A percentile compares a stretch with the other conserved stretches of the same genome.
Evolutionary conservation across 2,888 invertebrate genomes (phyloP).

Genomic region (Drosophila maculinotata): DNA sequence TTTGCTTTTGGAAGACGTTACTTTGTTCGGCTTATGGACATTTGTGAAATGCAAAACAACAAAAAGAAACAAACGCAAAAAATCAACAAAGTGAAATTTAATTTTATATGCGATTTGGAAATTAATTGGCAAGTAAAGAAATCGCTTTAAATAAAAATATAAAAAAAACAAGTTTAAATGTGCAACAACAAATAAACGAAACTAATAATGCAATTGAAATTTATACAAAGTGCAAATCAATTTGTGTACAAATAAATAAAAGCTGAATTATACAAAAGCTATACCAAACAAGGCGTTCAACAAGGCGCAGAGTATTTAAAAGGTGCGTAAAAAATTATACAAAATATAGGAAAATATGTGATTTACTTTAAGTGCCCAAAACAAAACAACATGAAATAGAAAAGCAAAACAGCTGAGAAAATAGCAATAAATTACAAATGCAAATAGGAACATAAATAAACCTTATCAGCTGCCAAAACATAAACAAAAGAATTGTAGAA

Average conservation of each 20-base stretch:
- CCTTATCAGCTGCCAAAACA: conserved; percentile 46
- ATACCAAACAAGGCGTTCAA: conserved; percentile 28
- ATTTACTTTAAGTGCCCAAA: conserved; percentile 5
- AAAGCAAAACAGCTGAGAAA: conserved; percentile 48
- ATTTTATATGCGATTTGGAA: conserved; percentile 48
- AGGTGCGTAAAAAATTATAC: conserved; percentile 49
- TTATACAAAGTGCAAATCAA: conserved; percentile 38
- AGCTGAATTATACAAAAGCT: conserved; percentile 8
- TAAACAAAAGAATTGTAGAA: conserved; percentile 22
- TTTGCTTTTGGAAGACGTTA: conserved; percentile 53
- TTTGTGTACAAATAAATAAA: conserved; percentile 38
- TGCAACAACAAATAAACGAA: conserved; percentile 32
- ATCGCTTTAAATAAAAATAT: conserved; percentile 25
- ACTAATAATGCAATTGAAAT: conserved; percentile 46
- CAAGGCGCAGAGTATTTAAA: conserved; percentile 18
- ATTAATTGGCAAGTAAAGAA: conserved; percentile 61
- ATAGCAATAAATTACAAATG: conserved; percentile 27
- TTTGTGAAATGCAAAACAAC: conserved; percentile 56
- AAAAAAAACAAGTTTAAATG: conserved; percentile 44
- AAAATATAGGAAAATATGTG: conserved; percentile 7
- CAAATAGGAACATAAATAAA: conserved; percentile 30
- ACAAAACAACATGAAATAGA: background rate
- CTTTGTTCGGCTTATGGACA: conserved; percentile 44
- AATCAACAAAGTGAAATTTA: conserved; percentile 63
- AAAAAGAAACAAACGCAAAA: conserved; percentile 25